phyloP scores from a whole-genome alignment of 2,113 vertebrate species.

The Origma solitaria region DNA sequence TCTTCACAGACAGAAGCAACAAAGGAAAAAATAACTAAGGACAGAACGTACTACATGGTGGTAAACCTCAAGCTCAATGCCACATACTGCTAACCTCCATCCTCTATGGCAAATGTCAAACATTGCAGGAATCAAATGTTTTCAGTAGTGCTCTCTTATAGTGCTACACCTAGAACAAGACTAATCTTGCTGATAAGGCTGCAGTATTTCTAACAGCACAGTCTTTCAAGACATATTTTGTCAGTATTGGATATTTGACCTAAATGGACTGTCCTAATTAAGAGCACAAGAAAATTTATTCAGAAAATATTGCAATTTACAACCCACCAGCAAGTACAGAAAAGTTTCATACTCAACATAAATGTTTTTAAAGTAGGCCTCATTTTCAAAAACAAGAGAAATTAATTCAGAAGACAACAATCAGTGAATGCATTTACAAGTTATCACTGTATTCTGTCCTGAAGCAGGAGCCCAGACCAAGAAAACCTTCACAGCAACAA shows the following conservation, averaged over 20 bases:
- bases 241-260: neutral
- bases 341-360: neutral
- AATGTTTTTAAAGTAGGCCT: neutral
- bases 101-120: accelerated
- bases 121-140: neutral
- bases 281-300: neutral
- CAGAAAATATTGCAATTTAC: neutral
- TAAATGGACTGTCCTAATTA: neutral
- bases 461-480: neutral
- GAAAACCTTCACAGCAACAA: neutral
- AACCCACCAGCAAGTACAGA: neutral
- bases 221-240: neutral
- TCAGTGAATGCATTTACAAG: neutral
- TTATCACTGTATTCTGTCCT: neutral
- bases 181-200: neutral
- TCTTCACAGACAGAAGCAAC: neutral
- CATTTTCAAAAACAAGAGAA: neutral
- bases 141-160: neutral
- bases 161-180: neutral
- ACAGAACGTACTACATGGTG: neutral
- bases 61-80: neutral
- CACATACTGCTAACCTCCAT: neutral
- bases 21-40: neutral
- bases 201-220: neutral
- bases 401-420: neutral